Evolutionary conservation across 2,888 invertebrate genomes (phyloP), one percentile per base, ranked within the genome.

Genomic region (Limenitis camilla): DNA sequence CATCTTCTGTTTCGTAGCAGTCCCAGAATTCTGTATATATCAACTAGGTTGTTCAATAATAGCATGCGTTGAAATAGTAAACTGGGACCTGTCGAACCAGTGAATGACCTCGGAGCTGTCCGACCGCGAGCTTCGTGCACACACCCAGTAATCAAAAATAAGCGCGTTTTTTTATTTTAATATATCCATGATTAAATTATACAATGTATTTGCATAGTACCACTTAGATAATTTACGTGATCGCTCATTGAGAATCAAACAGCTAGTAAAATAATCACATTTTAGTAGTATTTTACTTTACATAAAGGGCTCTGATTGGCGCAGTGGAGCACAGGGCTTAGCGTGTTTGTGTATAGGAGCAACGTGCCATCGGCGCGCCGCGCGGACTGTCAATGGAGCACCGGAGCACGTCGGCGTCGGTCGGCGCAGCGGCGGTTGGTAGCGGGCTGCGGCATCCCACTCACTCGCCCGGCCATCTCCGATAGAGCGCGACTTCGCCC

Each of bases 101-200:
- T 84, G 76, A 76, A 78, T 78, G 81, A 78, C 84, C 85, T 82
- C 81, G 80, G 72, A 75, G 74, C 70, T 76, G 75, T 74, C 72
- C 69, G 68, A 59, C 67, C 63, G 68, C 68, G 69, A 71, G 69
- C 62, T 61, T 67, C 68, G 52, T 65, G 66, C 71, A 72, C 74
- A 72, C 74, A 60, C 59, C 62, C 61, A 59, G 55, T 62, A 72
- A 68, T 67, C 65, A 54, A 63, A 64, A 65, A 67, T 62, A 61
- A 62, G 64, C 71, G 70, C 71, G 70, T 67, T 69, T 62, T 53
- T 65, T 65, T 66, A 52, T 50, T 51, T 55, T 40, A 43, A 60
- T 61, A 53, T 19, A 19, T 19, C 19, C 19, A 19, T 19, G 19
- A 2, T 58, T 58, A 6, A 52, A 30, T 19, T 36, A 28, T 48